A percentile compares a stretch with the other conserved stretches of the same genome.
Conservation (phyloP, 2,797 vertebrate species). For the Halcyon leucocephala region DNA sequence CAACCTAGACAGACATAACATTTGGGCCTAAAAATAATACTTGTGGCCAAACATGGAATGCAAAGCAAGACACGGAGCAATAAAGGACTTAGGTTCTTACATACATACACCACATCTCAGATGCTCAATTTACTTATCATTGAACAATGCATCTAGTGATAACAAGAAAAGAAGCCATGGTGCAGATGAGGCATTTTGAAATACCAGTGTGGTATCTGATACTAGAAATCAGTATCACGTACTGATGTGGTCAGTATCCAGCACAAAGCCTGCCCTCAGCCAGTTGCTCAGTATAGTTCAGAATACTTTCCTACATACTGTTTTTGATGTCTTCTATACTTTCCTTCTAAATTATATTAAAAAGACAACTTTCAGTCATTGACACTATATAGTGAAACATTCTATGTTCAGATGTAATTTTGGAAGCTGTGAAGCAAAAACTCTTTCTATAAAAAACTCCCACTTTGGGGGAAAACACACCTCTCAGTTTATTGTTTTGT, state of each 20-base stretch:
- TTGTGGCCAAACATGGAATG: not conserved
- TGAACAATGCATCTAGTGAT: not conserved
- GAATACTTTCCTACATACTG: not conserved
- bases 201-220: rapidly evolving
- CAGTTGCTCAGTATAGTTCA: not conserved
- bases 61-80: not conserved
- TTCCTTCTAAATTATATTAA: not conserved
- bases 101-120: rapidly evolving
- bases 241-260: not conserved
- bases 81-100: not conserved
- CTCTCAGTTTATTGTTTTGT: not conserved
- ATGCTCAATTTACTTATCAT: not conserved
- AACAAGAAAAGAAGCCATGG: not conserved
- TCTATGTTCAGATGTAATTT: not conserved
- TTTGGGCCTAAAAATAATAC: not conserved
- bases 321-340: not conserved
- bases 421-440: not conserved
- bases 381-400: not conserved
- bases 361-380: not conserved
- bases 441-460: not conserved
- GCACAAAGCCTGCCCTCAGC: not conserved
- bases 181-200: not conserved
- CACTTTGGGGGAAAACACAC: not conserved
- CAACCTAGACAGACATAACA: not conserved
- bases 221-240: not conserved